Evolutionary conservation across 2,797 vertebrate genomes (phyloP).

Genomic region (Pogoniulus pusillus): DNA sequence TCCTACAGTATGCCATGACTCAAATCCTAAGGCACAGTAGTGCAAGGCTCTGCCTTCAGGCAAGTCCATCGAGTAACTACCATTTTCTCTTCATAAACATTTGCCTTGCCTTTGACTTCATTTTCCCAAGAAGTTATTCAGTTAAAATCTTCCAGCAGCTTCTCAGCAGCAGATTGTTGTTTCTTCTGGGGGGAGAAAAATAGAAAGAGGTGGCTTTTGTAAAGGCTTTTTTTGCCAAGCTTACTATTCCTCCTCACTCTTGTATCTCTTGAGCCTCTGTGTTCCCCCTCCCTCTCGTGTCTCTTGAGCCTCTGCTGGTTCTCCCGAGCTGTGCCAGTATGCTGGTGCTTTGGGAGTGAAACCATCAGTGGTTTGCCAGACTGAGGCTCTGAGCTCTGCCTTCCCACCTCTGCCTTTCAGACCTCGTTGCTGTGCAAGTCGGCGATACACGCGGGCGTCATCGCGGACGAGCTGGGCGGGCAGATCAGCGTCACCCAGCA

Average conservation of each 20-base stretch:
- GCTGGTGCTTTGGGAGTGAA: background rate
- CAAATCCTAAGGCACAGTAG: background rate
- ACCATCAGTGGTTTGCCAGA: background rate
- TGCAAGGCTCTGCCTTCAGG: background rate
- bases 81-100: background rate
- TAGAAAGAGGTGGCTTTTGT: background rate
- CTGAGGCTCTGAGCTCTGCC: background rate
- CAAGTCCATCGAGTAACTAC: background rate
- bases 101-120: background rate
- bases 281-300: background rate
- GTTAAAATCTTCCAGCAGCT: background rate
- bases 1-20: background rate
- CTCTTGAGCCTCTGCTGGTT: background rate
- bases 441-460: constrained; percentile 84
- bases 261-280: too few species aligned
- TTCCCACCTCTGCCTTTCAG: constrained; percentile 71
- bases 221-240: fast-evolving
- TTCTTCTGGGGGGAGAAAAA: background rate
- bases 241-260: background rate
- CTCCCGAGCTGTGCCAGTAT: background rate
- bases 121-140: background rate
- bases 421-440: constrained; percentile 87
- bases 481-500: constrained; percentile 79
- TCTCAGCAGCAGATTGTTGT: background rate
- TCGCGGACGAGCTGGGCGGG: constrained; percentile 83